Percentiles rank a stretch among this genome's conserved stretches.
phyloP scores from a whole-genome alignment of 2,797 vertebrate genomes.

The Micropoecilia bifurca region DNA sequence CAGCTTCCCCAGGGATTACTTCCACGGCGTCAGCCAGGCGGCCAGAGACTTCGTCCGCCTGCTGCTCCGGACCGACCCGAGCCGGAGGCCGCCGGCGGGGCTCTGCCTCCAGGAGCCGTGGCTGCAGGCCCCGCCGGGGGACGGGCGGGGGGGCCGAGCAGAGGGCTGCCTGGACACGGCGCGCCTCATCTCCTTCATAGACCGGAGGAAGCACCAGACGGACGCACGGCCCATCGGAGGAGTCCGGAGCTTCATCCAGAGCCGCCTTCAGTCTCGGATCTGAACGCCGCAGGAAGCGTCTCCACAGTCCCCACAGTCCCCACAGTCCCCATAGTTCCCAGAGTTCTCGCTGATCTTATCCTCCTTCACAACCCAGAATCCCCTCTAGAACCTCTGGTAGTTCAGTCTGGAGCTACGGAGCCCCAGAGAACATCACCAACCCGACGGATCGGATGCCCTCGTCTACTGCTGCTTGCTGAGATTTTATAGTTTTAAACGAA shows the following conservation, averaged over 20 bases:
- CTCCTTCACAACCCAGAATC: slow-evolving; percentile 88
- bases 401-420: slow-evolving; percentile 37
- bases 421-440: slow-evolving; percentile 69
- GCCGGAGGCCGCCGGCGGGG: slow-evolving; percentile 87
- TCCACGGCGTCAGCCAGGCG: slow-evolving; percentile 92
- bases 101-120: slow-evolving; percentile 93
- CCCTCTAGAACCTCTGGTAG: slow-evolving; percentile 60
- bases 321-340: not conserved
- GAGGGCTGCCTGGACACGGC: slow-evolving; percentile 91
- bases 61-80: slow-evolving; percentile 90
- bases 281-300: slow-evolving; percentile 63
- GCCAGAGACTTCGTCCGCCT: slow-evolving; percentile 93
- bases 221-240: slow-evolving; percentile 95
- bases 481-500: slow-evolving; percentile 69
- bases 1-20: slow-evolving; percentile 98
- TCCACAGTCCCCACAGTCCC: too few relatives aligned
- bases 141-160: slow-evolving; percentile 70
- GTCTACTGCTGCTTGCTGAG: slow-evolving; percentile 90
- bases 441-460: slow-evolving; percentile 69
- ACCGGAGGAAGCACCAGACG: slow-evolving; percentile 97
- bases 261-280: slow-evolving; percentile 90
- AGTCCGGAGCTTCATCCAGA: slow-evolving; percentile 92
- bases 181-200: slow-evolving; percentile 95
- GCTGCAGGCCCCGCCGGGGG: slow-evolving; percentile 84
- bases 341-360: slow-evolving; percentile 86